Evolutionary conservation across 1,140 invertebrate genomes (phyloP).

Genomic region (Aculops lycopersici): DNA sequence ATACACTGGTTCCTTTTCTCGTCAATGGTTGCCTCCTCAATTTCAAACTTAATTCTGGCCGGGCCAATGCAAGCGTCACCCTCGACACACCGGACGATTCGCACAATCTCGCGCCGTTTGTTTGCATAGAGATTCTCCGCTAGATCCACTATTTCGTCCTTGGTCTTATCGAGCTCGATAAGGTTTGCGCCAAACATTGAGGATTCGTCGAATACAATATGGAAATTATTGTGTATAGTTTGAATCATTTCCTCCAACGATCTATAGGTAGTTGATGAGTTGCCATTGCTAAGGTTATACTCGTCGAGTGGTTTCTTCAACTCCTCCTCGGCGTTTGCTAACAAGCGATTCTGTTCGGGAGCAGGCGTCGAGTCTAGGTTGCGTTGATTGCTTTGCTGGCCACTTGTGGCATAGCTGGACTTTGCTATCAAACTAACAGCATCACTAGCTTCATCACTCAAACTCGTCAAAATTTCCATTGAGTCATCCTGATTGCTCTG

Average conservation of each 20-base stretch:
- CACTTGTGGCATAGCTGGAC: background rate
- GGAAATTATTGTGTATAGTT: background rate
- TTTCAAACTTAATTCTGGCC: conserved; percentile 6
- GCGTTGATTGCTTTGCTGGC: background rate
- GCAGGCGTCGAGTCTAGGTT: background rate
- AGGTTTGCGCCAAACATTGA: background rate
- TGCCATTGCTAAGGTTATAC: background rate
- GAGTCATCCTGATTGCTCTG: background rate
- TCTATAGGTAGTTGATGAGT: background rate
- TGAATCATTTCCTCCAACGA: background rate
- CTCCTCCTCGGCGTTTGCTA: background rate
- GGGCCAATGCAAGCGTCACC: conserved; percentile 3
- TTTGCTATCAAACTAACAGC: background rate
- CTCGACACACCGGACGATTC: background rate
- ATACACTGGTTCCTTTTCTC: conserved; percentile 1
- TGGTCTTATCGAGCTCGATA: background rate
- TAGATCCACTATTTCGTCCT: background rate
- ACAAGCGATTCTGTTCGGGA: background rate
- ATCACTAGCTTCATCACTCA: background rate
- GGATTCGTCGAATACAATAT: background rate
- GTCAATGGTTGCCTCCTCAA: conserved; percentile 6
- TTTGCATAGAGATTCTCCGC: background rate
- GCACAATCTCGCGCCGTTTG: background rate
- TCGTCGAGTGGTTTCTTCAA: background rate
- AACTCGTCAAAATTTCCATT: conserved; percentile 1